phyloP scores from a whole-genome alignment of 2,797 vertebrate genomes.

The Sciurus vulgaris region DNA sequence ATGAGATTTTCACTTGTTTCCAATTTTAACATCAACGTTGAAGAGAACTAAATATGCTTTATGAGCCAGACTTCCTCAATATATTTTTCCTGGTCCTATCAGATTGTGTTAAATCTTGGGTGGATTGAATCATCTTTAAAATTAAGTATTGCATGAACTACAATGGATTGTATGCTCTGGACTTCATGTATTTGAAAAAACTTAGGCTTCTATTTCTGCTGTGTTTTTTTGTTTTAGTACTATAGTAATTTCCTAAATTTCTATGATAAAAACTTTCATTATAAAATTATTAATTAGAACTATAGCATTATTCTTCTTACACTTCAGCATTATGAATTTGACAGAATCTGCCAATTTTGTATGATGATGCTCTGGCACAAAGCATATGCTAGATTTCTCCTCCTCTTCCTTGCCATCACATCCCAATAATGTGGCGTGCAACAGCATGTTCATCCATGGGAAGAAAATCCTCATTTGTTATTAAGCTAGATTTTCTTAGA shows the following conservation, averaged over 20 bases:
- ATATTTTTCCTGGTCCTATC: not conserved
- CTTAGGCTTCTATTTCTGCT: constrained; percentile 34
- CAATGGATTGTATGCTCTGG: not conserved
- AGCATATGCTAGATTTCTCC: not conserved
- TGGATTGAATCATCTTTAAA: not conserved
- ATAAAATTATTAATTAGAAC: not conserved
- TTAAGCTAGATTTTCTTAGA: not conserved
- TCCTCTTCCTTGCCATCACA: not conserved
- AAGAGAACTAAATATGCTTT: constrained; percentile 19
- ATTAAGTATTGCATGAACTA: constrained; percentile 8
- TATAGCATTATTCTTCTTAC: constrained; percentile 20
- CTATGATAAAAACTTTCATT: constrained; percentile 10
- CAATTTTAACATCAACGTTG: not conserved
- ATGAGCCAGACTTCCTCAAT: not conserved
- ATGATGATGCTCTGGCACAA: not conserved
- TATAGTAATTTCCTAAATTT: not conserved
- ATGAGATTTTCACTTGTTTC: constrained; percentile 48
- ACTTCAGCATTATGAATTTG: not conserved
- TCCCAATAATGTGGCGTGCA: not conserved
- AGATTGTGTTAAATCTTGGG: constrained; percentile 25
- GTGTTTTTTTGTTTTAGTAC: not conserved
- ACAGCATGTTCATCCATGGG: not conserved
- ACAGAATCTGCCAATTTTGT: not conserved
- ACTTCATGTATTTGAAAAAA: constrained; percentile 24
- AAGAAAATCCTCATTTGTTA: constrained; percentile 15